Conservation (phyloP, 2,888 invertebrate species). For the Bembecia ichneumoniformis region DNA sequence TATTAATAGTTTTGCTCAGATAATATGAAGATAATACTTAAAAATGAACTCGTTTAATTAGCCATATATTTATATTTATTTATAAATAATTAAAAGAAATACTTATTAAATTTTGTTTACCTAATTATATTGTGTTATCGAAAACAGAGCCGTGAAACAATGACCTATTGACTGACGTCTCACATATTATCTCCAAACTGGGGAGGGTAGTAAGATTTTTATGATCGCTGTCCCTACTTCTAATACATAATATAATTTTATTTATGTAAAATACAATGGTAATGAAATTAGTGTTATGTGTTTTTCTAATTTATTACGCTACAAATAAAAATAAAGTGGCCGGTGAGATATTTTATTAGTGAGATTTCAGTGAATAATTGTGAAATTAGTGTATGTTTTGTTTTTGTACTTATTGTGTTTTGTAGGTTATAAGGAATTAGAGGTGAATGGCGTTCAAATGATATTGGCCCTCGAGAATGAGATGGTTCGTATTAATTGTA, state of each 20-base stretch:
- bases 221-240: no score
- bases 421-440: constrained; percentile 44
- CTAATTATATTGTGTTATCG: constrained; percentile 11
- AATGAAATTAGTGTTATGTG: no score
- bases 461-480: constrained; percentile 52
- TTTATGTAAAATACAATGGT: no score
- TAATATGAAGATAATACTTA: no score
- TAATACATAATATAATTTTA: no score
- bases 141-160: constrained; percentile 11
- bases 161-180: constrained; percentile 23
- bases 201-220: constrained; percentile 5
- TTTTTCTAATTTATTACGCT: no score
- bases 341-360: constrained; percentile 13
- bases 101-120: no score
- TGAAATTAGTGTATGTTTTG: neutral
- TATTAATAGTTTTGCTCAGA: no score
- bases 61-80: no score
- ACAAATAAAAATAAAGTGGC: constrained; percentile 7
- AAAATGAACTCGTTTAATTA: no score
- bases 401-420: neutral
- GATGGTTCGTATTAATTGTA: constrained; percentile 42
- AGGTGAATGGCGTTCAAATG: constrained; percentile 36
- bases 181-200: constrained; percentile 6
- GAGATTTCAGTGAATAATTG: neutral
- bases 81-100: no score